phyloP scores from a whole-genome alignment of 2,113 vertebrate species.

The Chloropsis hardwickii region DNA sequence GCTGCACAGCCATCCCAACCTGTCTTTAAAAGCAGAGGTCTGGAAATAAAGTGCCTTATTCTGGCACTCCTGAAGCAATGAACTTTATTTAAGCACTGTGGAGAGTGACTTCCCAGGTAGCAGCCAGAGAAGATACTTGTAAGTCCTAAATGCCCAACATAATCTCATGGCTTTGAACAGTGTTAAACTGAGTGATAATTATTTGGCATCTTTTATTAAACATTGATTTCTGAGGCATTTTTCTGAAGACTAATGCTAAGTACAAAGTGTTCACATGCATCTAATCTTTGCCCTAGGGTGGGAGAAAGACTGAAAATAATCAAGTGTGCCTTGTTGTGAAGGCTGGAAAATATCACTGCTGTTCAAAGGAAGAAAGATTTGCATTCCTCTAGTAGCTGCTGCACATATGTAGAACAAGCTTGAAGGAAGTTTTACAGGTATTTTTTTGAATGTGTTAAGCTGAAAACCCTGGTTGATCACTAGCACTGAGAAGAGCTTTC shows the following conservation, averaged over 20 bases:
- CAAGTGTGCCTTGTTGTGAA: background rate
- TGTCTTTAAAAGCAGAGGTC: background rate
- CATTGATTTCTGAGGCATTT: background rate
- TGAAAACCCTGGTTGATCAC: background rate
- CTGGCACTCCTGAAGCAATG: background rate
- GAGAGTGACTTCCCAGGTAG: background rate
- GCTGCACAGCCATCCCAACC: background rate
- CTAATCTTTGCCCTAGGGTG: background rate
- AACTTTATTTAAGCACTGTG: background rate
- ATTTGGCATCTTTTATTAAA: background rate
- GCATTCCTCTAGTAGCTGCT: background rate
- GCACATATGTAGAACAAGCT: background rate
- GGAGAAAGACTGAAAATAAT: background rate
- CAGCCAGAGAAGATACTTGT: background rate
- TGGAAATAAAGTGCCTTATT: background rate
- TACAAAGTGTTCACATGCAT: background rate
- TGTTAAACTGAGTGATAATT: background rate
- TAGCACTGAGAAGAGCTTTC: background rate
- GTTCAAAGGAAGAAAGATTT: background rate
- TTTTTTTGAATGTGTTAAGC: background rate
- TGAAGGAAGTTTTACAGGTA: background rate
- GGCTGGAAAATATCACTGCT: background rate
- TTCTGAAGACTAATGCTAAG: background rate
- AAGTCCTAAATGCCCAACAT: accelerated
- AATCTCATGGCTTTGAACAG: background rate